Percentiles rank a stretch among this genome's conserved stretches.
These are phyloP conservation scores for Sceloporus tristichus DNA, from an alignment of 2,113 vertebrate species.

Conservation along the genomic window DNA sequence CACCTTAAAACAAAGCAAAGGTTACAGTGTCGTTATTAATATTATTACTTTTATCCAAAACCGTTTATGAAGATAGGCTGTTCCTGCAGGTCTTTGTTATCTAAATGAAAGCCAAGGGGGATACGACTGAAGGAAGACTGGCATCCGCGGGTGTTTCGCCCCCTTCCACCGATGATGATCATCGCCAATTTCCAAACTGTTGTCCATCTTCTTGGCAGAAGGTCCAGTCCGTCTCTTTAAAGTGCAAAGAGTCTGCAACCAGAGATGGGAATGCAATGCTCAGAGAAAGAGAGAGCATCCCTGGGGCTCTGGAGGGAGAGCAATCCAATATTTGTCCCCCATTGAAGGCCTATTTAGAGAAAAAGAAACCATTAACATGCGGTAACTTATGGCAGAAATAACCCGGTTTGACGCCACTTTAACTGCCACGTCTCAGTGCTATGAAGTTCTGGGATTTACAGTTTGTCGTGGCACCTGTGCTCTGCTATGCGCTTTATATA, in stretches of 20 bases:
- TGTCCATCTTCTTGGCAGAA: neutral
- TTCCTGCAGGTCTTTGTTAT: neutral
- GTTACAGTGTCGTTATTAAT: neutral
- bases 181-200: neutral
- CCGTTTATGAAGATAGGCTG: neutral
- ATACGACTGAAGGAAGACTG: neutral
- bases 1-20: constrained; percentile 27
- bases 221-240: constrained; percentile 24
- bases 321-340: neutral
- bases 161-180: neutral
- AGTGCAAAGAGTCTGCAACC: constrained; percentile 30
- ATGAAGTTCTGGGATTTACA: too few species aligned
- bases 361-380: too few species aligned
- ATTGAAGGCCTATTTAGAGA: neutral
- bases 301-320: neutral
- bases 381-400: too few species aligned
- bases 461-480: too few species aligned
- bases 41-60: neutral
- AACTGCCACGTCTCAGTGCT: too few species aligned
- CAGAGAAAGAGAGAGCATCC: neutral
- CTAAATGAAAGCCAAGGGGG: neutral
- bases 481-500: too few species aligned
- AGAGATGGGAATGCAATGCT: constrained; percentile 19
- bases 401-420: too few species aligned
- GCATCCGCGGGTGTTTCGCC: too few species aligned